Evolutionary conservation across 2,888 invertebrate species (phyloP).

Genomic region (Acanthococcus lagerstroemiae): DNA sequence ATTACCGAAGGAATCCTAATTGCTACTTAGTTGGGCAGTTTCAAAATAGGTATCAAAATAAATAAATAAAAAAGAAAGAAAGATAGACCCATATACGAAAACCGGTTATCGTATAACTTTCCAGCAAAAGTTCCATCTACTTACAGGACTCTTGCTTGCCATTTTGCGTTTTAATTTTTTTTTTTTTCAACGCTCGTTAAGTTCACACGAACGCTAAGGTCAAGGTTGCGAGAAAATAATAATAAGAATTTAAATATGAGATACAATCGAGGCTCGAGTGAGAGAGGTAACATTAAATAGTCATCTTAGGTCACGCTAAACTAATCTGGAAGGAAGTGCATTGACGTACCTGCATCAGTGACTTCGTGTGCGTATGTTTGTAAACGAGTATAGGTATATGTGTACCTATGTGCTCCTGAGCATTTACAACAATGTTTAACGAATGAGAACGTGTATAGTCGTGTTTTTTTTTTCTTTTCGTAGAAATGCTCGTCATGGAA

Average conservation of each 20-base stretch:
- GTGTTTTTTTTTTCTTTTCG: too few relatives aligned
- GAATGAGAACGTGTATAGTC: background rate
- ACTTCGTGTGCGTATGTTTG: slow-evolving; percentile 10
- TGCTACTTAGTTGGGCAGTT: background rate
- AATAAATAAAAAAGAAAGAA: background rate
- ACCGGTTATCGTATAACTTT: background rate
- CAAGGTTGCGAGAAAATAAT: slow-evolving; percentile 1
- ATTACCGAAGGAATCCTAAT: background rate
- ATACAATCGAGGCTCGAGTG: background rate
- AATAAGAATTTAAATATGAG: background rate
- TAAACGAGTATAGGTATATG: background rate
- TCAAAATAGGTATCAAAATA: too few relatives aligned
- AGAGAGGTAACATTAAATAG: background rate
- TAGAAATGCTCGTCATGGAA: too few relatives aligned
- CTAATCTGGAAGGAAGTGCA: slow-evolving; percentile 10
- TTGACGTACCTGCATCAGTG: slow-evolving; percentile 26
- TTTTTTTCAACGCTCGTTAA: background rate
- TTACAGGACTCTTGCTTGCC: background rate
- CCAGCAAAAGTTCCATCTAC: background rate
- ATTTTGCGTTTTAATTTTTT: slow-evolving; percentile 1
- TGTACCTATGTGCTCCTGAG: background rate
- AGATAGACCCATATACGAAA: background rate
- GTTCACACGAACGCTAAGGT: slow-evolving; percentile 1
- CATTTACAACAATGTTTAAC: background rate
- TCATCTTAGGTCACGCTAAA: background rate